Evolutionary conservation across 2,113 vertebrate genomes (phyloP), one percentile per base, ranked within the genome.

Genomic region (Hydrochoerus hydrochaeris): DNA sequence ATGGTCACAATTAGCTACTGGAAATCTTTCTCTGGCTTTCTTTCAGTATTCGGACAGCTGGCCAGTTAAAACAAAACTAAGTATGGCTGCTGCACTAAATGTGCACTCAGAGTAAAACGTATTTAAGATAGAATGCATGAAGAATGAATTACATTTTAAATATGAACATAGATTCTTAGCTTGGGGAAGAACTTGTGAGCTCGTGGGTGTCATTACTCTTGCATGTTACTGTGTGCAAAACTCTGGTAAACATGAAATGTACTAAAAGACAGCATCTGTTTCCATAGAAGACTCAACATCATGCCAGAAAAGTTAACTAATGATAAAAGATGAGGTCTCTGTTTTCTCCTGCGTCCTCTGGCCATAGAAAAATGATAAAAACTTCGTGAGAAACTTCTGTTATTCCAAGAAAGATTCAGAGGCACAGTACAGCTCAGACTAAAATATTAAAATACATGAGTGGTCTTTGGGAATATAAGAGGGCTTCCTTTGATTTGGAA

Each of bases 41-140:
- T 85, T 91, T 94, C 58, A 30, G 52, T 85, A 90, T 84, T 73
- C 32, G 2, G 77, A 91, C 49, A 96, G 57, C 49, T 92, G 81
- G 41, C n/a, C 78, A 85, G 93, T 97, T 94, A 97, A 96, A 95
- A 93, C 26, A 85, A 35, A 94, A 93, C 80, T 88, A 44, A 85
- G 75, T 87, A 78, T 44, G 52, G 24, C 85, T 85, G 24, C n/a
- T 85, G 24, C n/a, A 93, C 90, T 94, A 93, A 78, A 90, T 78
- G 88, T 88, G 82, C 28, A 58, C 85, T 88, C 54, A 85, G 58
- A 96, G 87, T 71, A 38, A 93, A 96, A 73, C 62, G 19, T 38
- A 73, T 80, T 78, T 83, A 46, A 4, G 30, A 63, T 94, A 73
- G 54, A 92, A 88, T 94, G 63, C 46, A 67, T 90, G 73, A 88